Percentiles rank a stretch among this genome's conserved stretches.
phyloP scores from a whole-genome alignment of 64 coral and sea anemone genomes.

The Platygyra sinensis region DNA sequence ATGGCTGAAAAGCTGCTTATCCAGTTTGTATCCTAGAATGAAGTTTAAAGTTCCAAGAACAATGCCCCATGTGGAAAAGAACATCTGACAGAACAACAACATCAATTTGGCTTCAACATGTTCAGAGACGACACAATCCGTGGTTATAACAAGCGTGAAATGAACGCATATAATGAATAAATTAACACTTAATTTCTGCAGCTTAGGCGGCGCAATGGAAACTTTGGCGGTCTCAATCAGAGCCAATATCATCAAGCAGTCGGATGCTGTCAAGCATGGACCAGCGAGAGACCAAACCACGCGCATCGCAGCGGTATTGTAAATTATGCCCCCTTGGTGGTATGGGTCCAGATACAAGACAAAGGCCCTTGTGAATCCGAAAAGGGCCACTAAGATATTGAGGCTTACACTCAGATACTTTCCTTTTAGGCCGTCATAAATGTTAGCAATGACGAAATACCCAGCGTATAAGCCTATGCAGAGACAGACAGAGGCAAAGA shows the following conservation, averaged over 20 bases:
- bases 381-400: constrained; percentile 57
- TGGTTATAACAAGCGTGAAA: constrained; percentile 66
- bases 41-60: constrained; percentile 62
- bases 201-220: constrained; percentile 55
- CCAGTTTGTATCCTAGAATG: constrained; percentile 59
- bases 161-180: constrained; percentile 54
- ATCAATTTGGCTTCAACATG: constrained; percentile 67
- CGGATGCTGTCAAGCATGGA: constrained; percentile 76
- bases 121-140: constrained; percentile 70
- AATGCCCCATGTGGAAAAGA: constrained; percentile 60
- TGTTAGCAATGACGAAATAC: constrained; percentile 58
- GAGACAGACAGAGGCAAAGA: constrained; percentile 63
- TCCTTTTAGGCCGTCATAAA: constrained; percentile 68
- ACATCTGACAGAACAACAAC: constrained; percentile 80
- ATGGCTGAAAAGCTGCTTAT: constrained; percentile 61
- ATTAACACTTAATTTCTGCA: constrained; percentile 55
- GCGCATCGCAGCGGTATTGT: constrained; percentile 54
- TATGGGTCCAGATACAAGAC: constrained; percentile 81
- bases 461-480: constrained; percentile 67
- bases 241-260: constrained; percentile 69
- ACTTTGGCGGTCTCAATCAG: constrained; percentile 71
- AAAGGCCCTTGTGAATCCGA: constrained; percentile 72
- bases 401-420: constrained; percentile 71
- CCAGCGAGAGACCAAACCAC: constrained; percentile 71
- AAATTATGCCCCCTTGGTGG: constrained; percentile 71